Evolutionary conservation across 2,888 invertebrate genomes (phyloP).

Genomic region (Salticus scenicus): DNA sequence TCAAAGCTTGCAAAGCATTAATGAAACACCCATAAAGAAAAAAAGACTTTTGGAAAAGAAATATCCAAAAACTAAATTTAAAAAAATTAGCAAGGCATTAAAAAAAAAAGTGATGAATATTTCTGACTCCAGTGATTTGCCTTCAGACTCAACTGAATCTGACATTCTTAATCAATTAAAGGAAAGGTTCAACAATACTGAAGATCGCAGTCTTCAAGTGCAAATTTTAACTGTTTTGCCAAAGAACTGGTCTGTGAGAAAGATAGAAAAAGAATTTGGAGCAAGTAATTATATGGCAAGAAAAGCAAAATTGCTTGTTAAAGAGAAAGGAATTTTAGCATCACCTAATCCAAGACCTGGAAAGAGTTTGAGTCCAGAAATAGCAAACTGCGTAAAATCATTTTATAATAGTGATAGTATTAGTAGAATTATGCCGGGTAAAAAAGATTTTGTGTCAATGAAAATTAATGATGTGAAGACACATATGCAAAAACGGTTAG

Average conservation of each 20-base stretch:
- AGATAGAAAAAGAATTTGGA: background rate
- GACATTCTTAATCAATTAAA: no score
- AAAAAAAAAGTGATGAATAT: background rate
- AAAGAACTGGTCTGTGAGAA: background rate
- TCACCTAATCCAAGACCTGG: background rate
- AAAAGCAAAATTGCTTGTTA: background rate
- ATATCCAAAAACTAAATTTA: background rate
- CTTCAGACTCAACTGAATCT: background rate
- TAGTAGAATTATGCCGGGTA: background rate
- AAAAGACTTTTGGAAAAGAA: background rate
- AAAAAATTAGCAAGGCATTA: background rate
- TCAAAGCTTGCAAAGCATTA: background rate
- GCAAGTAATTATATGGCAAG: background rate
- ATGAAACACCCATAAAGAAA: no score
- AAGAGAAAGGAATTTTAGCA: background rate
- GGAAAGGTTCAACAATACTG: background rate
- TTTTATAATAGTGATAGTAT: no score
- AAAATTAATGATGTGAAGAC: no score
- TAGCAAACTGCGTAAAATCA: no score
- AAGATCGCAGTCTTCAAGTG: background rate
- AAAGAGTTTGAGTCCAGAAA: background rate
- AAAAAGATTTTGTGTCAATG: no score
- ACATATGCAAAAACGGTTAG: no score
- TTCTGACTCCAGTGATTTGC: background rate
- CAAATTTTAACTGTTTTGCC: background rate